Base-by-base conservation (phyloP, 2,888 invertebrate species). In the Cheilosia soror region DNA sequence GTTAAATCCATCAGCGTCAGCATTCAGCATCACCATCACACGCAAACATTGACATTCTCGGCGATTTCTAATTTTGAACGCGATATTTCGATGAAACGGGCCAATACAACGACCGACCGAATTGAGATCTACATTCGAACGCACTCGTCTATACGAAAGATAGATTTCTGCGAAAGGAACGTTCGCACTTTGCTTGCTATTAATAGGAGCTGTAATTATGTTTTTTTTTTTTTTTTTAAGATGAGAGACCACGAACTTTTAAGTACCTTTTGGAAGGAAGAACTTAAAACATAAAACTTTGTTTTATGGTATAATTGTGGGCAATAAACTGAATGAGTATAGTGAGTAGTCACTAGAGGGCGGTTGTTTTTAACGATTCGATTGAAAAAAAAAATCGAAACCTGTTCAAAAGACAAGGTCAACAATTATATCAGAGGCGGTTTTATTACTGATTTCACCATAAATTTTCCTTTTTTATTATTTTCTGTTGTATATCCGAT, bases 1-100 rank as follows among this genome's bases (percentile, higher is more conserved):
- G 9, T 2, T 2, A 47, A 58, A 27, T 31, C 31, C 55, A 20
- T 40, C 60, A 11, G 15, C 66, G 20, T 42, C 62, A 37, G 15
- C 37, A 37, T 27, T n/a, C n/a, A n/a, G 15, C 66, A 29, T 42
- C 62, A 37, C 27, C 37, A 37, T 27, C 11, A 13, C 37, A 57
- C 15, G 42, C 68, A 77, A 77, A 51, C 60, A 60, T 58, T 77
- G 77, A 77, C 68, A 69, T 62, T 78, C 69, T 71, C 55, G 40
- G 40, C 47, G 53, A 37, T 40, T 69, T 78, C 69, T 78, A 78
- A 78, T 71, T 78, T 78, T 71, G 77, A 63, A 69, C 58, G 9
- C 11, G 44, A 29, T 42, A 47, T 58, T 58, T 49, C 33, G 9
- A 58, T 71, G 6, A 55, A 75, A 60, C 47, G 29, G 33, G 11